Percentiles rank a stretch among this genome's conserved stretches.
These are phyloP conservation scores for Hartigia nigra DNA, from an alignment of 2,888 invertebrate genomes.

Conservation along the genomic window DNA sequence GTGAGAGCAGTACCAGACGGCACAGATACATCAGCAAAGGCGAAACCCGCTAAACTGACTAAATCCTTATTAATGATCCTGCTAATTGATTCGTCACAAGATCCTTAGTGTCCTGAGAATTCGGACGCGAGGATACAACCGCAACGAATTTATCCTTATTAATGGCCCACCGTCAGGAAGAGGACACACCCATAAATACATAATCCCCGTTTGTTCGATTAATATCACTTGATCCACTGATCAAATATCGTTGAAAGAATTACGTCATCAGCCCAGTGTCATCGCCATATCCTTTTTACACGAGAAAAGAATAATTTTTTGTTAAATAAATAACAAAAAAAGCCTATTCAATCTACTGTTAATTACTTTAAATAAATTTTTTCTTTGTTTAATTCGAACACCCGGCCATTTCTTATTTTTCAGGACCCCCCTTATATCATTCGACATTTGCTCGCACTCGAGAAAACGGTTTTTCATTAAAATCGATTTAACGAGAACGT, in stretches of 20 bases:
- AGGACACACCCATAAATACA: not conserved
- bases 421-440: not conserved
- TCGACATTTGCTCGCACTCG: not conserved
- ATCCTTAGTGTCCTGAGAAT: not conserved
- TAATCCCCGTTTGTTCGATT: not conserved
- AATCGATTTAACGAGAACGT: not conserved
- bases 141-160: not conserved
- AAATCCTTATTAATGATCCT: not conserved
- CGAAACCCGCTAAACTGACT: not conserved
- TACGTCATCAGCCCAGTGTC: not conserved
- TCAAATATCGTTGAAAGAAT: not conserved
- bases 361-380: not conserved
- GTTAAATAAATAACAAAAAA: not conserved
- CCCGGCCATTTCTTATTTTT: not conserved
- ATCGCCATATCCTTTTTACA: not conserved
- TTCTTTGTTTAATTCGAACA: not conserved
- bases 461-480: not conserved
- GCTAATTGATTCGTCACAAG: not conserved
- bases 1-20: not conserved
- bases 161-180: not conserved
- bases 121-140: not conserved
- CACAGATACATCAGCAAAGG: not conserved
- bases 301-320: too few species aligned
- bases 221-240: not conserved
- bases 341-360: not conserved